phyloP scores from a whole-genome alignment of 2,113 vertebrate genomes.

The Elephantulus edwardii region DNA sequence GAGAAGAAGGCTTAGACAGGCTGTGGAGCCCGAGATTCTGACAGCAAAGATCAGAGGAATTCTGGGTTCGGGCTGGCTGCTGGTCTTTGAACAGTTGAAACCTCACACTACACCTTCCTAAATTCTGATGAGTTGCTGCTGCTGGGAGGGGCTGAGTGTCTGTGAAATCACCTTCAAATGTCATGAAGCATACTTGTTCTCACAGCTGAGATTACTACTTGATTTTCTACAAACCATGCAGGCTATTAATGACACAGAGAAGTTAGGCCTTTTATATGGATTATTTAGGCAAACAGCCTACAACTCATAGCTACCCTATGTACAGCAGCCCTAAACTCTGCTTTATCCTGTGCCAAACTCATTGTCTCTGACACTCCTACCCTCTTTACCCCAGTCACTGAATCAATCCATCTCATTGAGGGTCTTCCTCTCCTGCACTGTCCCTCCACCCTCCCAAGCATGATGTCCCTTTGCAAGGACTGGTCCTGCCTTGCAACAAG shows the following conservation, averaged over 20 bases:
- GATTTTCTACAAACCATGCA: not conserved
- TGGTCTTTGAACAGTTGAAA: not conserved
- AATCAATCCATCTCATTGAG: too few relatives aligned
- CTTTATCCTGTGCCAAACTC: too few relatives aligned
- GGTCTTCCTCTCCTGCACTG: too few relatives aligned
- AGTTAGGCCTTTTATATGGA: not conserved
- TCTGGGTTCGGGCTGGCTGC: not conserved
- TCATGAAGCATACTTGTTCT: not conserved
- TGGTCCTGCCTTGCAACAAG: too few relatives aligned
- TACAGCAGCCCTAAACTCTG: too few relatives aligned
- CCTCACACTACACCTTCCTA: not conserved
- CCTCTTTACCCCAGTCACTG: too few relatives aligned
- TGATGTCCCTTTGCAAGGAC: too few relatives aligned
- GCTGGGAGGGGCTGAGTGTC: too few relatives aligned
- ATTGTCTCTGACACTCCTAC: too few relatives aligned
- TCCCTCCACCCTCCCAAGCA: too few relatives aligned
- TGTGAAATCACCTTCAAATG: not conserved
- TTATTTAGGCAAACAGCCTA: not conserved
- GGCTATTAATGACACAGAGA: not conserved
- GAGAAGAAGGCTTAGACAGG: not conserved
- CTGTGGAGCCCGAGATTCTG: accelerated
- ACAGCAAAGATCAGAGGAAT: not conserved
- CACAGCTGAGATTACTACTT: not conserved
- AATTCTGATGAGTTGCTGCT: not conserved
- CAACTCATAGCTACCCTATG: too few relatives aligned